Base-by-base conservation (phyloP, 2,797 vertebrate species). In the Xiphophorus birchmanni region DNA sequence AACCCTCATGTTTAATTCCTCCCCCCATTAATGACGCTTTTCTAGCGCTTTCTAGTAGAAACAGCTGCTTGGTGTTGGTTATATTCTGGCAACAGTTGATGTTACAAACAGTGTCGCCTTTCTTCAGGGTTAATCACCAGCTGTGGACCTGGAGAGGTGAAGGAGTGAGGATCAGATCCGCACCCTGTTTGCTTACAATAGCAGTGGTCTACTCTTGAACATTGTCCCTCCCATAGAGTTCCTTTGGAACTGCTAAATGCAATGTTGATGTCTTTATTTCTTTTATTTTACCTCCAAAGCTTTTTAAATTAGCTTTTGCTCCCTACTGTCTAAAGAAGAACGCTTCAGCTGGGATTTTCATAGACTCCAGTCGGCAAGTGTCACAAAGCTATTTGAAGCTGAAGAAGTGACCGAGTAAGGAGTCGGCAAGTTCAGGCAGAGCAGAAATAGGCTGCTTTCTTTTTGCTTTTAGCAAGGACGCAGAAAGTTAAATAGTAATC, bases 41-140 rank as follows among this genome's bases (percentile, higher is more conserved):
- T 82, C 73, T 58, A 60, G 77, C 76, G 78, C 37, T 21, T 71
- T 45, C 69, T 82, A 79, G 60, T 75, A 82, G 79, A 82, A 89
- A 86, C 91, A 93, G 93, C 92, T 94, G 93, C 89, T 79, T 18
- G 15, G 80, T 92, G 87, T 67, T 76, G 90, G 86, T 89, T 82
- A 45, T 87, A 77, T 89, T 91, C 85, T 79, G 77, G 78, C 74
- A 89, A 87, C 82, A 85, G 82, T 86, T 84, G 72, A 91, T 87
- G 79, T 89, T 44, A 58, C 60, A 79, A 83, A 74, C 81, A 78
- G 9, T 89, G 93, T 88, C 89, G 75, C 76, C 60, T 79, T 86
- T 89, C 86, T 87, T 84, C 65, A 88, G 80, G 47, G 79, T 75
- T 32, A 81, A 37, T 86, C 23, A 73, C 87, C 90, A 92, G 89